phyloP scores from a whole-genome alignment of 2,113 vertebrate genomes.

The Elephantulus edwardii region DNA sequence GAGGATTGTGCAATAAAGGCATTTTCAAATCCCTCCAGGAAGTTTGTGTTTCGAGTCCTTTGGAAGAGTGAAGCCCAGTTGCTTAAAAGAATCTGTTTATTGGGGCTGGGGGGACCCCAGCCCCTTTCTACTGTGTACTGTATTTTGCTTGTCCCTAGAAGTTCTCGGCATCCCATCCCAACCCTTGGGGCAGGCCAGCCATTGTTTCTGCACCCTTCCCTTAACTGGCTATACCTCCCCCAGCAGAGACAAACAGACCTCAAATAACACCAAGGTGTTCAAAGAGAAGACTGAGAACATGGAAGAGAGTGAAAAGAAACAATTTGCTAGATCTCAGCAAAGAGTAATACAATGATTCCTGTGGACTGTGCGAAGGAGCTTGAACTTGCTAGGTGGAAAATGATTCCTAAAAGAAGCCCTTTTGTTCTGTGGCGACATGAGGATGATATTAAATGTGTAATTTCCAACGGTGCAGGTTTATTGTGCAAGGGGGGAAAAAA shows the following conservation, averaged over 20 bases:
- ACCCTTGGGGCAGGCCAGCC: not conserved
- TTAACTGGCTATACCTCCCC: constrained; percentile 58
- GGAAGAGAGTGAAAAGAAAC: constrained; percentile 64
- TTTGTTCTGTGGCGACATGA: not conserved
- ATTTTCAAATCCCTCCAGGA: constrained; percentile 62
- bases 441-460: not conserved
- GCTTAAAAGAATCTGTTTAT: constrained; percentile 18
- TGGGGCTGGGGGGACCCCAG: not conserved
- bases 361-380: constrained; percentile 35
- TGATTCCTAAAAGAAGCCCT: not conserved
- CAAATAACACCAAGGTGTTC: constrained; percentile 39
- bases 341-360: constrained; percentile 76
- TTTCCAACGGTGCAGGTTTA: not conserved
- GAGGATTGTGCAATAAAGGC: constrained; percentile 58
- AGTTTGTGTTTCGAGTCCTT: constrained; percentile 63
- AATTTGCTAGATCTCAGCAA: constrained; percentile 28
- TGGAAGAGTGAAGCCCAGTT: constrained; percentile 36
- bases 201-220: not conserved
- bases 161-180: not conserved
- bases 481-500: not conserved
- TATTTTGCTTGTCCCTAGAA: not conserved
- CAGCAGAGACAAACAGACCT: constrained; percentile 57
- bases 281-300: constrained; percentile 57
- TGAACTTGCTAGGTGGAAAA: constrained; percentile 1
- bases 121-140: not conserved